Base-by-base conservation (phyloP, 2,888 invertebrate species). In the Azorinus chamasolen region DNA sequence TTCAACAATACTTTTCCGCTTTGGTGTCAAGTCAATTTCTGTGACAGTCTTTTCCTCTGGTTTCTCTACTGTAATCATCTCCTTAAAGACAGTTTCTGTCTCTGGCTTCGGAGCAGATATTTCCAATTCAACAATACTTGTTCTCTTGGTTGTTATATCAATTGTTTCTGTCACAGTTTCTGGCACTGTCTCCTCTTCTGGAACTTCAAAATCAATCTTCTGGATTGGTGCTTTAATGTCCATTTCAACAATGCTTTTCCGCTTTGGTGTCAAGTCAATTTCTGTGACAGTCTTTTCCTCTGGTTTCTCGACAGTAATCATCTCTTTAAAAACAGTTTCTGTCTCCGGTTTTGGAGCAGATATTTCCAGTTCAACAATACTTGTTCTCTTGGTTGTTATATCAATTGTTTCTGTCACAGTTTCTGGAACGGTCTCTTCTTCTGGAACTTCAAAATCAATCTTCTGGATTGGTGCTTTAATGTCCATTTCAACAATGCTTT, bases 401-500 rank as follows among this genome's bases (percentile, higher is more conserved):
- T n/a, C n/a, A n/a, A n/a, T n/a, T n/a, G n/a, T n/a, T n/a, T 61
- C 57, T 45, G 59, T 54, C 50, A 63, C 69, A 32, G 68, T 57
- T 43, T 58, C 57, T 20, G 61, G 50, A 48, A 61, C 73, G 20
- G 62, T 46, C 45, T 54, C 51, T 1, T 41, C 27, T 14, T 32
- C 27, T 6, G 32, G 32, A n/a, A 20, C 46, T 48, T 70, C 53
- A 32, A 32, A 32, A 4, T 32, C 32, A 32, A 32, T 32, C 10
- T 32, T 32, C 32, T 32, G 32, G 32, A 10, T 32, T 32, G 32
- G 32, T 10, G 32, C 32, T 32, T 32, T 32, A 32, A 32, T 32
- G 32, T 32, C 32, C 32, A 32, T 32, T 32, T 32, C 32, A 32
- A 32, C 10, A 10, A 32, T 10, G 10, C 32, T 32, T 32, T 32